Percentiles rank a stretch among this genome's conserved stretches.
These are phyloP conservation scores for Dexiosoma caninum DNA, from an alignment of 2,888 invertebrate species.

Conservation along the genomic window DNA sequence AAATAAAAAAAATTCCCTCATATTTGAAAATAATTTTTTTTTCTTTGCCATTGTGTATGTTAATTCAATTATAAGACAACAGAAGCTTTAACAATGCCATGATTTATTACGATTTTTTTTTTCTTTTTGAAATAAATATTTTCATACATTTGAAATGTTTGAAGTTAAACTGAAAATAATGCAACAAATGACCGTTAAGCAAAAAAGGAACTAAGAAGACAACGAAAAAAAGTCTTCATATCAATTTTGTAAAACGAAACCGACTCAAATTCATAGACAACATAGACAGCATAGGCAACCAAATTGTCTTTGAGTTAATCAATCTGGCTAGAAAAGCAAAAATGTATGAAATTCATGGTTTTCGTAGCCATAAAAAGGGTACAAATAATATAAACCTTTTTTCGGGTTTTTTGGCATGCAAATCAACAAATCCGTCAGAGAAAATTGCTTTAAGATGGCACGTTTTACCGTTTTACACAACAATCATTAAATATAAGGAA, in stretches of 20 bases:
- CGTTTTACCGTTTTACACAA: conserved; percentile 60
- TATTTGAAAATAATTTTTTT: not conserved
- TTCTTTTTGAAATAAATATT: too few relatives aligned
- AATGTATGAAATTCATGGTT: conserved; percentile 1
- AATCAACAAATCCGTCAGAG: conserved; percentile 57
- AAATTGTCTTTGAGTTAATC: conserved; percentile 59
- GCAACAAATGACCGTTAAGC: conserved; percentile 24
- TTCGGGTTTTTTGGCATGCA: not conserved
- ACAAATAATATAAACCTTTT: conserved; percentile 34
- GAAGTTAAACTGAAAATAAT: conserved; percentile 8
- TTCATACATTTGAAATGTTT: conserved; percentile 9
- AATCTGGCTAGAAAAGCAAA: conserved; percentile 43
- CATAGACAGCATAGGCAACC: conserved; percentile 2
- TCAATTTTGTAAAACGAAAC: not conserved
- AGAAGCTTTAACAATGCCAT: conserved; percentile 51
- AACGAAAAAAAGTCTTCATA: not conserved
- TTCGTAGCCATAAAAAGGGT: not conserved
- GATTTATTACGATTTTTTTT: conserved; percentile 42
- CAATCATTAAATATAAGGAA: conserved; percentile 59
- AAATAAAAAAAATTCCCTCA: not conserved
- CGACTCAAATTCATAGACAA: conserved; percentile 13
- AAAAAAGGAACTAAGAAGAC: not conserved
- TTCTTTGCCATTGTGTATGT: not conserved
- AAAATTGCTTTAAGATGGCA: conserved; percentile 60
- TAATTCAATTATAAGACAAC: conserved; percentile 19